phyloP scores from a whole-genome alignment of 2,888 invertebrate species.

The Chrysolina haemoptera region DNA sequence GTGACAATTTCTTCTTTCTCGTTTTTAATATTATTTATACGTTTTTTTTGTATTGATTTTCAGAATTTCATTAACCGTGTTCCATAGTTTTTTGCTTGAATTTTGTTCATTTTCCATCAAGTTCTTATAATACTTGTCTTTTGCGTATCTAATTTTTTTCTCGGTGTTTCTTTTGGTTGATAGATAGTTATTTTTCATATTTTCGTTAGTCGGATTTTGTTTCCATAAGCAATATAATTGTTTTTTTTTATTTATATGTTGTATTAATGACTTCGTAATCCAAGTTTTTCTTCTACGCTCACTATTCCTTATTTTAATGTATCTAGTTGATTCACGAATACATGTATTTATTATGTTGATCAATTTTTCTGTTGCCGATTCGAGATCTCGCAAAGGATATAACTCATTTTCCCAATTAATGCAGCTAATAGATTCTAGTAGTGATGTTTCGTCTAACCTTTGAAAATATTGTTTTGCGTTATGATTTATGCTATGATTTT shows the following conservation, averaged over 20 bases:
- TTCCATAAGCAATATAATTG: not conserved
- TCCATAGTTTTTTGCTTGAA: not conserved
- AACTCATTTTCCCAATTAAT: slow-evolving; percentile 14
- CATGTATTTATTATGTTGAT: slow-evolving; percentile 9
- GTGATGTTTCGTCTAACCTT: not conserved
- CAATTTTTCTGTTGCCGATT: slow-evolving; percentile 2
- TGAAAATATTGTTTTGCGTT: slow-evolving; percentile 13
- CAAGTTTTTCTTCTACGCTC: slow-evolving; percentile 1
- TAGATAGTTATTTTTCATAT: not conserved
- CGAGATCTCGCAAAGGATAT: not conserved
- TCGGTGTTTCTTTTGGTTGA: not conserved
- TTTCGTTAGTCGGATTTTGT: slow-evolving; percentile 9
- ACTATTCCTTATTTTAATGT: slow-evolving; percentile 11
- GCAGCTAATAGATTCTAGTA: no score
- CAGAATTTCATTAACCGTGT: slow-evolving; percentile 4
- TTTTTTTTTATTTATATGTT: slow-evolving; percentile 8
- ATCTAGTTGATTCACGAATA: not conserved
- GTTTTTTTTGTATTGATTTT: not conserved
- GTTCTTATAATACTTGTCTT: slow-evolving; percentile 7
- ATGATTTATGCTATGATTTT: not conserved
- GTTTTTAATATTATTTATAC: not conserved
- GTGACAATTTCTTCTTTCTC: slow-evolving; percentile 2
- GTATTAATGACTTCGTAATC: slow-evolving; percentile 7
- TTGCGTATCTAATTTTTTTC: not conserved
- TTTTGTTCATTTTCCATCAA: slow-evolving; percentile 9